Percentiles rank a stretch among this genome's conserved stretches.
These are phyloP conservation scores for Spongia lamella DNA, from an alignment of 37 sponge, comb jelly and placozoan genomes.

Conservation along the genomic window DNA sequence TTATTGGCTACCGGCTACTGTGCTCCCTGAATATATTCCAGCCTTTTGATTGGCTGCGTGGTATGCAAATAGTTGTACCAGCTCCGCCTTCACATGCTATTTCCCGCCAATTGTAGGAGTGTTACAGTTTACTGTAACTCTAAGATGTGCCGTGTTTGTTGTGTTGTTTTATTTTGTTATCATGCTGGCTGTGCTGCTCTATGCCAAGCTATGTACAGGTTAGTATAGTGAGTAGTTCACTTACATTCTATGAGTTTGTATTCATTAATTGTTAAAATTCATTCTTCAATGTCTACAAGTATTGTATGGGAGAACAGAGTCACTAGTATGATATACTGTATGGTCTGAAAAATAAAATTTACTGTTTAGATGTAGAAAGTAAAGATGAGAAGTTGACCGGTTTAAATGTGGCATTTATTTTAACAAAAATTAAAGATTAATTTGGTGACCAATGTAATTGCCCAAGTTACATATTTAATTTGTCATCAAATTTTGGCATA, in stretches of 20 bases:
- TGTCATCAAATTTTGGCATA: neutral
- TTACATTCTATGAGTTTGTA: no score
- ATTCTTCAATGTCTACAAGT: no score
- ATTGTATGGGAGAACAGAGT: no score
- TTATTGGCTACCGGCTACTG: conserved; percentile 25
- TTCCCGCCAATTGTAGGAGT: neutral
- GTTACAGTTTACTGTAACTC: conserved; percentile 7
- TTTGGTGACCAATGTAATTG: neutral
- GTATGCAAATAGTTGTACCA: neutral
- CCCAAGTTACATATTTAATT: neutral
- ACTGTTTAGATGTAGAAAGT: no score
- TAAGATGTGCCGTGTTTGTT: neutral
- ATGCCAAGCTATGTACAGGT: no score
- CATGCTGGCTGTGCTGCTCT: no score
- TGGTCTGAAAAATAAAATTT: no score
- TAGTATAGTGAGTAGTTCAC: no score
- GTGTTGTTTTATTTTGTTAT: no score
- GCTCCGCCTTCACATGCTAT: neutral
- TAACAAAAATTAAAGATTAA: neutral
- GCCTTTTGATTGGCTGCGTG: neutral
- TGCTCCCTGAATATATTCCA: neutral
- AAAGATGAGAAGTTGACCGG: no score
- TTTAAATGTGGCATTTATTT: neutral
- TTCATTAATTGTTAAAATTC: no score
- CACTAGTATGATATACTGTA: no score